These are phyloP conservation scores for Phania funesta DNA, from an alignment of 2,888 invertebrate species.

Conservation along the genomic window DNA sequence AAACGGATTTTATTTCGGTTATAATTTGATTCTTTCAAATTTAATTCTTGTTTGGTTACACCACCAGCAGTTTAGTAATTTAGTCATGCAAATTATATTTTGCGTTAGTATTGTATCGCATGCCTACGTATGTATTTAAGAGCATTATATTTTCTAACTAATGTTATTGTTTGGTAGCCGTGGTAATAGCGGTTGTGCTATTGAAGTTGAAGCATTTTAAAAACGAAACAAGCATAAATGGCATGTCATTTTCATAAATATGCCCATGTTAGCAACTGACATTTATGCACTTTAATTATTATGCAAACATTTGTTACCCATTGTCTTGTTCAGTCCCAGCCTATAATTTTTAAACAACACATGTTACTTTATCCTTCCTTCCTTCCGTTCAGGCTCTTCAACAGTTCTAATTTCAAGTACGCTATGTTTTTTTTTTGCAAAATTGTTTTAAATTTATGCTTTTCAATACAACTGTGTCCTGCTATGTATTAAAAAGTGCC, in stretches of 20 bases:
- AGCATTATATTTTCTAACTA: neutral
- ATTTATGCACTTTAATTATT: conserved; percentile 64
- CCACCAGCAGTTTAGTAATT: neutral
- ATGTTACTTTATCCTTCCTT: conserved; percentile 23
- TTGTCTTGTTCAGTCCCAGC: conserved; percentile 30
- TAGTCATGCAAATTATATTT: conserved; percentile 25
- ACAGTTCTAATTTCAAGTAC: neutral
- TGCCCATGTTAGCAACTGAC: conserved; percentile 49
- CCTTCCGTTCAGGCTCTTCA: neutral
- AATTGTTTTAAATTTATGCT: conserved; percentile 43
- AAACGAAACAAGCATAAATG: conserved; percentile 7
- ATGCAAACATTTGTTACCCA: conserved; percentile 57
- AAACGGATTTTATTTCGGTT: neutral
- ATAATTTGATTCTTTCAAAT: conserved; percentile 3
- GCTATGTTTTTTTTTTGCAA: neutral
- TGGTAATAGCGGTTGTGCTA: neutral
- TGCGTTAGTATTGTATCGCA: conserved; percentile 1
- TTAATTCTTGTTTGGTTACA: conserved; percentile 6
- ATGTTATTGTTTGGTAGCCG: neutral
- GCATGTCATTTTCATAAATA: conserved; percentile 53
- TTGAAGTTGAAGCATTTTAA: neutral
- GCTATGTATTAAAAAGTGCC: neutral
- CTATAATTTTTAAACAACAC: conserved; percentile 36
- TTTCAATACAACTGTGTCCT: conserved; percentile 16
- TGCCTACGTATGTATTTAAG: neutral